A percentile compares a stretch with the other conserved stretches of the same genome.
phyloP scores from a whole-genome alignment of 2,113 vertebrate genomes.

The Sapayoa aenigma region DNA sequence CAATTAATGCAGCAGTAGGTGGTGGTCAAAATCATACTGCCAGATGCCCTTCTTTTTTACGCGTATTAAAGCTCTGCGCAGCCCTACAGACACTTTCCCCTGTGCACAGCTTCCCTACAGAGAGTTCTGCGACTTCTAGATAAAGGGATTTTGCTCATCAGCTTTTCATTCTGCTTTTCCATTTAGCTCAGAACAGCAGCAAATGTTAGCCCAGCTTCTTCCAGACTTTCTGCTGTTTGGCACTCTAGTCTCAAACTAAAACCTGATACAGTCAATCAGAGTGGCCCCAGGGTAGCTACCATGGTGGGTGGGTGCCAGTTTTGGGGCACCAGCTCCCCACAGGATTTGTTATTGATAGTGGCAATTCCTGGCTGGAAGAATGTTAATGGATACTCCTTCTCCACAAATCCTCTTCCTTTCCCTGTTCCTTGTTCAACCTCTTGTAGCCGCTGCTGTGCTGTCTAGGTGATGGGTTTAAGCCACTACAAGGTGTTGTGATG shows the following conservation, averaged over 20 bases:
- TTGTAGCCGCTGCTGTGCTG: not conserved
- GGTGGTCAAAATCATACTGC: not conserved
- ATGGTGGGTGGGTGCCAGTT: not conserved
- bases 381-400: not conserved
- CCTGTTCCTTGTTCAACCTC: accelerated
- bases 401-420: not conserved
- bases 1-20: not conserved
- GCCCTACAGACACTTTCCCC: not conserved
- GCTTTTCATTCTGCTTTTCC: not conserved
- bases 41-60: not conserved
- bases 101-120: not conserved
- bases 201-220: not conserved
- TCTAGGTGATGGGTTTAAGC: not conserved
- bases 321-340: not conserved
- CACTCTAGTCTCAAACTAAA: not conserved
- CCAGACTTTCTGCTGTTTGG: not conserved
- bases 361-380: not conserved
- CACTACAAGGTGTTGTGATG: not conserved
- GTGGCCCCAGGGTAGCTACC: not conserved
- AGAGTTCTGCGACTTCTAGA: not conserved
- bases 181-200: not conserved
- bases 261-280: not conserved
- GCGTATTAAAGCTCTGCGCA: not conserved
- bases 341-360: not conserved
- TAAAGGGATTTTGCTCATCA: not conserved